phyloP scores from a whole-genome alignment of 2,113 vertebrate species.

The Phycodurus eques region DNA sequence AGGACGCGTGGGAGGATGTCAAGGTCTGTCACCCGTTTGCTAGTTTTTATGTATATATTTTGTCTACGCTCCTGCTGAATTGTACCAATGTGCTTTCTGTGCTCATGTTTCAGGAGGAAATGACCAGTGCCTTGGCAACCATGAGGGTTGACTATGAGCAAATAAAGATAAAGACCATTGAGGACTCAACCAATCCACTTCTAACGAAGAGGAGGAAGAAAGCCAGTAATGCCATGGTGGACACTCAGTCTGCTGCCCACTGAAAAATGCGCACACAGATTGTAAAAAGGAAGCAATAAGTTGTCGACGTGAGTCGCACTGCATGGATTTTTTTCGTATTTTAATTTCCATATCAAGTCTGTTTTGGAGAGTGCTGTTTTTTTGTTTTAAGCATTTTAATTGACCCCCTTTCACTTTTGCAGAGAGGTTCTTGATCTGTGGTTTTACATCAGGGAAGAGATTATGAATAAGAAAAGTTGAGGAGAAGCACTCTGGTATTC shows the following conservation, averaged over 20 bases:
- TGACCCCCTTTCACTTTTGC: constrained; percentile 31
- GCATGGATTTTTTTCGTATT: constrained; percentile 63
- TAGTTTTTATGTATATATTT: neutral
- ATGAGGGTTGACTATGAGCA: constrained; percentile 98
- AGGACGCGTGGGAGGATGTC: constrained; percentile 94
- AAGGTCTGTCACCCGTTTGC: constrained; percentile 77
- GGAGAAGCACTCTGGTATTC: constrained; percentile 18
- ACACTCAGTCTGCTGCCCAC: constrained; percentile 67
- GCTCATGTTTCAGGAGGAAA: constrained; percentile 84
- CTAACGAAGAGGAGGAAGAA: constrained; percentile 94
- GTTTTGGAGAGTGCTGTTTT: constrained; percentile 57
- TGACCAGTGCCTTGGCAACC: constrained; percentile 98
- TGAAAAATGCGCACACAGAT: constrained; percentile 72
- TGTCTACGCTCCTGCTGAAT: neutral
- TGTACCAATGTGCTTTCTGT: neutral
- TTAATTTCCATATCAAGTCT: constrained; percentile 63
- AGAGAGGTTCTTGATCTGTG: constrained; percentile 37
- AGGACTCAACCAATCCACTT: constrained; percentile 92
- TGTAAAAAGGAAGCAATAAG: constrained; percentile 83
- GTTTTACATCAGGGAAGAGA: constrained; percentile 58
- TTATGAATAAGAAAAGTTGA: constrained; percentile 42
- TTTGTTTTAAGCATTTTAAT: constrained; percentile 66
- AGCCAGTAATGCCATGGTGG: constrained; percentile 64
- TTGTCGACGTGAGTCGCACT: constrained; percentile 49
- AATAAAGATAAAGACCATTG: constrained; percentile 97